These are phyloP conservation scores for Porites rus DNA, from an alignment of 92 coral and sea anemone genomes.

Conservation along the genomic window DNA sequence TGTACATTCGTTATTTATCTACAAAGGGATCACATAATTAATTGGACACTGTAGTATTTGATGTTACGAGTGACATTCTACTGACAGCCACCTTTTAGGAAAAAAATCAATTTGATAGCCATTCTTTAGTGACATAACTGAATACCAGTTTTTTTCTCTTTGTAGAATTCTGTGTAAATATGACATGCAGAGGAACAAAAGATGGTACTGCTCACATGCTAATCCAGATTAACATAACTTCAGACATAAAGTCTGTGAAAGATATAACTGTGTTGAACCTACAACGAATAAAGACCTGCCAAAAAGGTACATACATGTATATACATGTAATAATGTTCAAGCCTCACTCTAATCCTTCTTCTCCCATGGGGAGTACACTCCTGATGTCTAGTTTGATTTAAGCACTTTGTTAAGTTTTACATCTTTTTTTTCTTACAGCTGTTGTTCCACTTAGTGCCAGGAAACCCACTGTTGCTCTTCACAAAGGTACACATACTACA, in stretches of 20 bases:
- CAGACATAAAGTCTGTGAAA: slow-evolving; percentile 14
- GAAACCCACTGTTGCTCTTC: background rate
- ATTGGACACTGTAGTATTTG: too few species aligned
- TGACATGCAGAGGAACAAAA: slow-evolving; percentile 72
- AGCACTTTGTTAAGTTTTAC: background rate
- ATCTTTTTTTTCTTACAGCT: background rate
- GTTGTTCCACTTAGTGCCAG: background rate
- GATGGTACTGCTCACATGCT: slow-evolving; percentile 78
- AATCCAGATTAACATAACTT: slow-evolving; percentile 80
- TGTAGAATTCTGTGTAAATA: slow-evolving; percentile 84
- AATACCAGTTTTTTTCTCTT: background rate
- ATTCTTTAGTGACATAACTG: too few species aligned
- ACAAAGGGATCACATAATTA: too few species aligned
- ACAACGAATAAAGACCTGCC: slow-evolving; percentile 82
- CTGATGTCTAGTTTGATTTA: too few species aligned
- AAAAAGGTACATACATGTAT: slow-evolving; percentile 59
- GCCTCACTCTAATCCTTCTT: background rate
- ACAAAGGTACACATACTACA: background rate
- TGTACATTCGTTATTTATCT: too few species aligned
- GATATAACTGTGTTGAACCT: slow-evolving; percentile 59
- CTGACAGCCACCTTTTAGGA: too few species aligned
- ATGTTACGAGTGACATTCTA: too few species aligned
- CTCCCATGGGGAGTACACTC: background rate
- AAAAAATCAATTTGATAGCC: too few species aligned
- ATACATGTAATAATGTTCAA: too few species aligned